Evolutionary conservation across 2,797 vertebrate genomes (phyloP).

Genomic region (Monodelphis domestica): DNA sequence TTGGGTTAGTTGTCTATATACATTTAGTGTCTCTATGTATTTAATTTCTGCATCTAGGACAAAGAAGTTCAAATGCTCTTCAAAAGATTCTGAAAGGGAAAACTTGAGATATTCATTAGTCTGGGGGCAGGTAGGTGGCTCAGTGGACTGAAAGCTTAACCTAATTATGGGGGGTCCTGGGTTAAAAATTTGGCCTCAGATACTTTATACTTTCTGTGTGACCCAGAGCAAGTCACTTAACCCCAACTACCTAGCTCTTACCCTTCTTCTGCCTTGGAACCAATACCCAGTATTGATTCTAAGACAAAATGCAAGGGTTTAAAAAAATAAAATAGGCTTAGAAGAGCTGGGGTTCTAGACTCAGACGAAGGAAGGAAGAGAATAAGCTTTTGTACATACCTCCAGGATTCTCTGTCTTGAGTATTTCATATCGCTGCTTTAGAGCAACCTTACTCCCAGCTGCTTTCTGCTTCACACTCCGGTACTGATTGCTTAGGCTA

Average conservation of each 20-base stretch:
- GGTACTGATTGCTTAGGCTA: constrained; percentile 90
- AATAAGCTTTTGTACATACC: constrained; percentile 76
- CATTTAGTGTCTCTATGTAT: background rate
- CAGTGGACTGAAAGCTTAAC: too few species aligned
- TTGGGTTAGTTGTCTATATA: background rate
- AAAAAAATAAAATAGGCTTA: too few species aligned
- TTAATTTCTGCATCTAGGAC: background rate
- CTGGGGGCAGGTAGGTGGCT: too few species aligned
- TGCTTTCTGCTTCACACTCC: constrained; percentile 89
- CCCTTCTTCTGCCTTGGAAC: too few species aligned
- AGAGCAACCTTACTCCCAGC: constrained; percentile 85
- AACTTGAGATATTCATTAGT: background rate
- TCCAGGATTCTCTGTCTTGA: constrained; percentile 88
- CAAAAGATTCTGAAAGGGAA: background rate
- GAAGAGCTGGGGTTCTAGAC: background rate
- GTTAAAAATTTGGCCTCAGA: too few species aligned
- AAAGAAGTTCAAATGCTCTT: background rate
- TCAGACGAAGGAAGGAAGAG: background rate
- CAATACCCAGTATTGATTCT: too few species aligned
- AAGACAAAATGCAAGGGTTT: too few species aligned
- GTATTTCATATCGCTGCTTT: constrained; percentile 87
- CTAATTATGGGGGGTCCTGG: too few species aligned
- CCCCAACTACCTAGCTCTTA: too few species aligned
- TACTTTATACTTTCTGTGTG: too few species aligned
- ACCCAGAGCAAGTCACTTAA: too few species aligned